phyloP scores from a whole-genome alignment of 2,113 vertebrate genomes.

The Acrocephalus kingi region DNA sequence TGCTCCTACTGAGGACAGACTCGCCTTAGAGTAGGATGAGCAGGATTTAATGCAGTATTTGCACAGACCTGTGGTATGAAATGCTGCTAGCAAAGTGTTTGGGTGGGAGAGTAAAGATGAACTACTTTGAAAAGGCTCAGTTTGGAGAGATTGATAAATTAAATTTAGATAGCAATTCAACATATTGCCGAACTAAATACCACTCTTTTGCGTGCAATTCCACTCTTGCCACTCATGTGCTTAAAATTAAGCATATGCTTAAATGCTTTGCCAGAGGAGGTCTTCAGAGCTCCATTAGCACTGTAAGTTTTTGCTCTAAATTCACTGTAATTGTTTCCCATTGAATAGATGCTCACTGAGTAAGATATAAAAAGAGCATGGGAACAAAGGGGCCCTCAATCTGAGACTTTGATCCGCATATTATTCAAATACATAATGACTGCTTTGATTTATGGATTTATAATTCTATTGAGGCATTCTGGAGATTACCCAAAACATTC shows the following conservation, averaged over 20 bases:
- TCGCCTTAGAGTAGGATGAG: neutral
- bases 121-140: neutral
- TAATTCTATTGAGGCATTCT: constrained; percentile 64
- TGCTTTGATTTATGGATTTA: constrained; percentile 70
- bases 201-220: neutral
- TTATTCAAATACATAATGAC: constrained; percentile 69
- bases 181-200: neutral
- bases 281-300: constrained; percentile 38
- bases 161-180: neutral
- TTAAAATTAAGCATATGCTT: constrained; percentile 58
- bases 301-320: constrained; percentile 64
- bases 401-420: constrained; percentile 63
- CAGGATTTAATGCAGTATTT: neutral
- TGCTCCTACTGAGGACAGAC: neutral
- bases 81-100: neutral
- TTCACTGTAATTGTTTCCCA: constrained; percentile 59
- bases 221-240: constrained; percentile 7
- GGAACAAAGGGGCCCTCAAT: constrained; percentile 60
- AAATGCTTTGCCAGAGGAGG: constrained; percentile 42
- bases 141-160: neutral
- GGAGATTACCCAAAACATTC: constrained; percentile 60
- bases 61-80: neutral
- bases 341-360: constrained; percentile 58
- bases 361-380: constrained; percentile 59
- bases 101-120: neutral